Evolutionary conservation across 2,888 invertebrate species (phyloP), one percentile per base, ranked within the genome.

Genomic region (Dryomyza anilis): DNA sequence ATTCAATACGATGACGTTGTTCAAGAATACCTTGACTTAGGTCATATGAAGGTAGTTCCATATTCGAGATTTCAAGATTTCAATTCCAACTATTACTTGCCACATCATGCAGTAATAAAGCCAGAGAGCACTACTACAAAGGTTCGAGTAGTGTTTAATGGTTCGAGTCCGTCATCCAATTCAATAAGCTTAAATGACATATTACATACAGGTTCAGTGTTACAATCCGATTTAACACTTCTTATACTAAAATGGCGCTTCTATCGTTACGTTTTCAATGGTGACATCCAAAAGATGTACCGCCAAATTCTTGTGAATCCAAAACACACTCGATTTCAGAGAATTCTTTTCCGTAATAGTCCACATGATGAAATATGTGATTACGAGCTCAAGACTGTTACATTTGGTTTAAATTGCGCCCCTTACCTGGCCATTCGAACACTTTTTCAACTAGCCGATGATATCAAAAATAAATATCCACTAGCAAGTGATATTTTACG

Each of bases 311-410:
- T n/a, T n/a, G n/a, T n/a, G n/a, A n/a, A n/a, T 4, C 58, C 58
- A 2, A 23, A 39, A 5, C 63, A 71, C 25, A 43, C 25, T 2
- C 21, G 52, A 16, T 69, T 62, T 36, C 68, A 70, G 27, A 23
- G 67, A 12, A 68, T 73, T 14, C 27, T 70, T 1, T n/a, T n/a
- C n/a, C n/a, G n/a, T n/a, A n/a, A n/a, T n/a, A n/a, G n/a, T n/a
- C n/a, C n/a, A n/a, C n/a, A n/a, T n/a, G n/a, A n/a, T n/a, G n/a
- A n/a, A n/a, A n/a, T n/a, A n/a, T n/a, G n/a, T n/a, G n/a, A n/a
- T 71, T 59, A 39, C 64, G 69, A 0, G 19, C 10, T n/a, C n/a
- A n/a, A n/a, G n/a, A n/a, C 30, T 72, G n/a, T n/a, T n/a, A n/a
- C n/a, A n/a, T n/a, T n/a, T n/a, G n/a, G n/a, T n/a, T n/a, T n/a